Evolutionary conservation across 2,888 invertebrate genomes (phyloP).

Genomic region (Agriopis marginaria): DNA sequence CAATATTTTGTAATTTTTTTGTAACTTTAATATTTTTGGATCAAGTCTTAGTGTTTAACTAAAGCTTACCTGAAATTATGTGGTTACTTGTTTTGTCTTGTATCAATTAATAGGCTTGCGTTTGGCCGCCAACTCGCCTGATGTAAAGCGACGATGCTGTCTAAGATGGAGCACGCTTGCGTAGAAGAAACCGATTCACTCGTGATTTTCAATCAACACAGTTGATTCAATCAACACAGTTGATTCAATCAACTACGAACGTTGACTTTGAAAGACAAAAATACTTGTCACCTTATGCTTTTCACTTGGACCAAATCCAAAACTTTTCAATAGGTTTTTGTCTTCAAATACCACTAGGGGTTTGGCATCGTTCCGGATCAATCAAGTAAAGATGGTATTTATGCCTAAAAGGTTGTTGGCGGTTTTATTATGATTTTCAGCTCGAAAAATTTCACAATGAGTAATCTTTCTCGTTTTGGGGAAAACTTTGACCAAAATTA

Average conservation of each 20-base stretch:
- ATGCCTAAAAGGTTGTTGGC: conserved; percentile 24
- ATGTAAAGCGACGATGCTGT: no score
- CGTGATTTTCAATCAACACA: no score
- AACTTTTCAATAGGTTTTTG: conserved; percentile 66
- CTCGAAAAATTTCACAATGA: background rate
- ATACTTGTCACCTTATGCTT: conserved; percentile 16
- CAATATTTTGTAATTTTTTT: no score
- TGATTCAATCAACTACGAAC: background rate
- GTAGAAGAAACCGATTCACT: no score
- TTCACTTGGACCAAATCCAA: conserved; percentile 41
- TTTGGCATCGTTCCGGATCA: conserved; percentile 58
- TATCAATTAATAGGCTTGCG: no score
- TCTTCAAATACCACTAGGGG: conserved; percentile 60
- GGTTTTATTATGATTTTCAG: conserved; percentile 24
- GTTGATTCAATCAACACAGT: no score
- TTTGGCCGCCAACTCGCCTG: no score
- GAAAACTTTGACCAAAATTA: background rate
- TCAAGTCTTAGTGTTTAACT: no score
- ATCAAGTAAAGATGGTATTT: conserved; percentile 44
- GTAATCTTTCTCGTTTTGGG: background rate
- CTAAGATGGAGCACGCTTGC: no score
- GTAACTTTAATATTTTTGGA: no score
- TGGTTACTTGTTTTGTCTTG: no score
- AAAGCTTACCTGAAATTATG: no score
- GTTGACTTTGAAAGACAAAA: background rate